These are phyloP conservation scores for Tethya wilhelma DNA, from an alignment of 37 sponge, comb jelly and placozoan genomes.

Conservation along the genomic window DNA sequence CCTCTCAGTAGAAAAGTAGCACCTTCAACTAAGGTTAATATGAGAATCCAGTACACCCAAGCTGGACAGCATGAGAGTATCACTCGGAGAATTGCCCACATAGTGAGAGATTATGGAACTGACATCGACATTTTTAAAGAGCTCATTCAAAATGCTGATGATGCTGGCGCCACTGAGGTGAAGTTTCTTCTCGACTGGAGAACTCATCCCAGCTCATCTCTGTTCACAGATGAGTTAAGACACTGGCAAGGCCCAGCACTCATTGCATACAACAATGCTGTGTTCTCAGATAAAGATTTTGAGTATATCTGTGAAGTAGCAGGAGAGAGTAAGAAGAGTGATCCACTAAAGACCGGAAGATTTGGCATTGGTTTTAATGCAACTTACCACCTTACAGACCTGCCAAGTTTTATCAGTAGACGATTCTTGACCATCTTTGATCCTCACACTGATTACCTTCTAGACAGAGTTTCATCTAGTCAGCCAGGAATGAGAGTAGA, in stretches of 20 bases:
- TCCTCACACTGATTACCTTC: constrained; percentile 79
- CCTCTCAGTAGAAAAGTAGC: constrained; percentile 60
- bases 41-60: constrained; percentile 27
- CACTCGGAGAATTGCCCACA: constrained; percentile 59
- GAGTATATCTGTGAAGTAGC: constrained; percentile 76
- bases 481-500: constrained; percentile 77
- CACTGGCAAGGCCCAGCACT: constrained; percentile 91
- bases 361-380: constrained; percentile 88
- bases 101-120: constrained; percentile 70
- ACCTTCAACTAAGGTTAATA: constrained; percentile 32
- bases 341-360: constrained; percentile 80
- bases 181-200: constrained; percentile 84
- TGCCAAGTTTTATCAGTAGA: constrained; percentile 85
- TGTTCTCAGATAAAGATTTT: constrained; percentile 77
- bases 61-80: constrained; percentile 63
- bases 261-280: constrained; percentile 68
- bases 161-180: constrained; percentile 79
- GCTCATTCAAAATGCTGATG: constrained; percentile 91
- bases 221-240: constrained; percentile 59
- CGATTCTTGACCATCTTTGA: constrained; percentile 78
- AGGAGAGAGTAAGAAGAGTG: constrained; percentile 68
- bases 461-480: constrained; percentile 34
- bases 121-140: constrained; percentile 85
- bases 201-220: constrained; percentile 39
- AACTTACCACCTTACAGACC: constrained; percentile 77